phyloP scores from a whole-genome alignment of 2,113 vertebrate genomes.

The Phyllostomus hastatus region DNA sequence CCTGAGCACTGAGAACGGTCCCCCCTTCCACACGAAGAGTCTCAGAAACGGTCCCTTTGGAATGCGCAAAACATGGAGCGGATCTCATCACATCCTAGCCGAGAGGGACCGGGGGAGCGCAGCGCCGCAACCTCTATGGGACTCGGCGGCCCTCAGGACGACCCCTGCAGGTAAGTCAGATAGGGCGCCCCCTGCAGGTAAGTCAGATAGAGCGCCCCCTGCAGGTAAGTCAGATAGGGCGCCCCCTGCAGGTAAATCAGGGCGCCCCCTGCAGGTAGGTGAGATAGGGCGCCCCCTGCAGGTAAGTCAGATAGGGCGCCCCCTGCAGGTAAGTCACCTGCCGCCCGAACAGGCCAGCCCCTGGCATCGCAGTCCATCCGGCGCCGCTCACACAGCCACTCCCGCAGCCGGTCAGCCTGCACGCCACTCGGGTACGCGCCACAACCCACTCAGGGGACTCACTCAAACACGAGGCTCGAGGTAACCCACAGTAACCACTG shows the following conservation, averaged over 20 bases:
- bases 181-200: neutral
- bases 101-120: neutral
- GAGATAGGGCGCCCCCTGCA: neutral
- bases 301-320: neutral
- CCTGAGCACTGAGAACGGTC: neutral
- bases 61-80: neutral
- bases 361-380: neutral
- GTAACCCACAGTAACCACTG: fast-evolving
- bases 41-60: neutral
- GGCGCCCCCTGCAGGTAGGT: no score
- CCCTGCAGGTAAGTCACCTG: neutral
- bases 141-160: neutral
- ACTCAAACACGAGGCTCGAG: fast-evolving
- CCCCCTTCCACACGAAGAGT: neutral
- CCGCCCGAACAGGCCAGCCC: neutral
- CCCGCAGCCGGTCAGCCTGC: neutral
- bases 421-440: neutral
- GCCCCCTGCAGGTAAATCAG: neutral
- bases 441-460: neutral
- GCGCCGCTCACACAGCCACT: neutral
- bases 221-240: neutral
- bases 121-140: fast-evolving
- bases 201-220: neutral
- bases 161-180: no score
- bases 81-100: fast-evolving